Evolutionary conservation across 1,140 invertebrate species (phyloP).

Genomic region (Sinonovacula constricta): DNA sequence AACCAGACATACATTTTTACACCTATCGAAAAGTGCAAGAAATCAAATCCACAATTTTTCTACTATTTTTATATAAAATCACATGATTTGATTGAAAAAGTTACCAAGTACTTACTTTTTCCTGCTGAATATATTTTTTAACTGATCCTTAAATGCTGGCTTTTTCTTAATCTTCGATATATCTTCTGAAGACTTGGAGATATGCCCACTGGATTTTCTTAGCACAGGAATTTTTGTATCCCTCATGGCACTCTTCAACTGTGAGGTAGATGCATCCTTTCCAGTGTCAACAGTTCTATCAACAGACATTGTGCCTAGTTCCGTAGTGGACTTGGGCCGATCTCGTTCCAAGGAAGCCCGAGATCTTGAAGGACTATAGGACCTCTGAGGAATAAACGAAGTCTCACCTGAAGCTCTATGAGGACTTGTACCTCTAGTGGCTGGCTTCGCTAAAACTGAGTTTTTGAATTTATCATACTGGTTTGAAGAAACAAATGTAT

Average conservation of each 20-base stretch:
- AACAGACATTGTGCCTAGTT: constrained; percentile 6
- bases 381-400: constrained; percentile 41
- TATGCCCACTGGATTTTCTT: constrained; percentile 24
- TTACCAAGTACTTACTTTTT: constrained; percentile 48
- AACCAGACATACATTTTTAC: no score
- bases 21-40: no score
- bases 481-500: neutral
- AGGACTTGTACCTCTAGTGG: constrained; percentile 8
- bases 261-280: neutral
- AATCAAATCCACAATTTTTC: no score
- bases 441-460: constrained; percentile 28
- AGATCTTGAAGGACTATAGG: constrained; percentile 30
- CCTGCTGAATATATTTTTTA: constrained; percentile 50
- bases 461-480: constrained; percentile 46
- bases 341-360: constrained; percentile 31
- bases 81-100: no score
- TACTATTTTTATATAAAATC: no score
- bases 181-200: constrained; percentile 50
- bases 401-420: constrained; percentile 40
- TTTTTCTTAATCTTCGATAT: constrained; percentile 51
- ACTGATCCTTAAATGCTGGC: constrained; percentile 43
- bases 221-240: constrained; percentile 49
- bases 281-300: neutral
- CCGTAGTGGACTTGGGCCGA: constrained; percentile 40
- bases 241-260: constrained; percentile 37